A percentile compares a stretch with the other conserved stretches of the same genome.
Conservation (phyloP, 2,797 vertebrate species). For the Forpus xanthops region DNA sequence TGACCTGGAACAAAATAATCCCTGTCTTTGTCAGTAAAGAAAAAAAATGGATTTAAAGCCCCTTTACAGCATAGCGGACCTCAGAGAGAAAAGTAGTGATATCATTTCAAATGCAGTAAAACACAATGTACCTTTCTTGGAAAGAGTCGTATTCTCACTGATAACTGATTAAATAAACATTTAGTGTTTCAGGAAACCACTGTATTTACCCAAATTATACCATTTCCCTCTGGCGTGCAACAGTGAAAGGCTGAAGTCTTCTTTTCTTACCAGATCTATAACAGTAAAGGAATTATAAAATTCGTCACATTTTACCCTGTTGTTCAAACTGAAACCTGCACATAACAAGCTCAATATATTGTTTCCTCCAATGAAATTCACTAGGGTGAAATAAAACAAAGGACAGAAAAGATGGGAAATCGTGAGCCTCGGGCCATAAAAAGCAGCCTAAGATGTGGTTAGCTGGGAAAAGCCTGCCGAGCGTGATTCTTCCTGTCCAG, state of each 20-base stretch:
- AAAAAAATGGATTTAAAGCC: neutral
- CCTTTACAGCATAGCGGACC: neutral
- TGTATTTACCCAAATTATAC: neutral
- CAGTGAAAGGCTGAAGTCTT: neutral
- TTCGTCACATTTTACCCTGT: neutral
- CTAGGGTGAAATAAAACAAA: neutral
- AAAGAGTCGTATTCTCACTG: neutral
- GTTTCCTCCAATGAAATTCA: neutral
- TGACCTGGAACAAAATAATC: slow-evolving; percentile 36
- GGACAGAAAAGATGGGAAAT: neutral
- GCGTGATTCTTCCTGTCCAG: neutral
- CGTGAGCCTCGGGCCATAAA: neutral
- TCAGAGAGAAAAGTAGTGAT: neutral
- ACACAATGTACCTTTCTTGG: neutral
- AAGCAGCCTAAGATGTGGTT: neutral
- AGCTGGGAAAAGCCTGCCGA: neutral
- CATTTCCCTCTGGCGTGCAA: neutral
- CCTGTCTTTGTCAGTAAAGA: neutral
- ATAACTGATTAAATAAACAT: slow-evolving; percentile 39
- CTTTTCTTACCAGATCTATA: neutral
- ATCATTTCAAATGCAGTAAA: neutral
- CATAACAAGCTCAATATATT: neutral
- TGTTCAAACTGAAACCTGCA: neutral
- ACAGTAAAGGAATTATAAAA: neutral
- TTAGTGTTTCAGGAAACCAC: slow-evolving; percentile 1